phyloP scores from a whole-genome alignment of 2,888 invertebrate genomes.

The Drosophila anomelani region DNA sequence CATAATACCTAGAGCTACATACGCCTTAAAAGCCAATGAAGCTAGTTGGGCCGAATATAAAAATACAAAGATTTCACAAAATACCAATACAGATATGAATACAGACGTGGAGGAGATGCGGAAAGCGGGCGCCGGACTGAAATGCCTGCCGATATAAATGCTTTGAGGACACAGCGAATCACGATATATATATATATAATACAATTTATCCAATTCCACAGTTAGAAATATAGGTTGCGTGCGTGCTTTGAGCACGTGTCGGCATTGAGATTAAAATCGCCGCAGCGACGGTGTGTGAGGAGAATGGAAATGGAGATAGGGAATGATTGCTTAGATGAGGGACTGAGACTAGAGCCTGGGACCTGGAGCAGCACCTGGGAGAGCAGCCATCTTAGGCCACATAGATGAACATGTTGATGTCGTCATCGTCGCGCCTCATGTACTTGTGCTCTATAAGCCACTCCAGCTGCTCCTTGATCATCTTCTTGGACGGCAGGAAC shows the following conservation, averaged over 20 bases:
- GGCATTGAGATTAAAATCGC: conserved; percentile 49
- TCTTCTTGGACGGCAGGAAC: conserved; percentile 99
- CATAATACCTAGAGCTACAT: conserved; percentile 47
- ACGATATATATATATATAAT: conserved; percentile 45
- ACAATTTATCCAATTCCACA: conserved; percentile 49
- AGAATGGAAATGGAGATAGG: conserved; percentile 45
- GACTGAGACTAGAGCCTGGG: conserved; percentile 41
- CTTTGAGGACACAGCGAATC: conserved; percentile 45
- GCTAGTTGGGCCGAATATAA: conserved; percentile 31
- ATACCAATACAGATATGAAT: conserved; percentile 20
- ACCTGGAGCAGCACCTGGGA: conserved; percentile 16
- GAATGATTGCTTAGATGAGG: conserved; percentile 50
- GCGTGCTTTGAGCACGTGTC: conserved; percentile 48
- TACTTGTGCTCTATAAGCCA: conserved; percentile 99
- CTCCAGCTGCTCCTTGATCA: conserved; percentile 99
- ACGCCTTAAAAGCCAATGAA: conserved; percentile 26
- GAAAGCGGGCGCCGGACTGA: conserved; percentile 1
- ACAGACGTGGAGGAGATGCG: conserved; percentile 23
- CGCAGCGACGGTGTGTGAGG: conserved; percentile 16
- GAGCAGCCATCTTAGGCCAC: conserved; percentile 89
- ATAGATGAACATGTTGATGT: conserved; percentile 99
- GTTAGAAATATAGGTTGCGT: conserved; percentile 31
- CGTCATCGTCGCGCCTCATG: conserved; percentile 97
- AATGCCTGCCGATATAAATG: conserved; percentile 30
- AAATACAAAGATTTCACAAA: conserved; percentile 36